A percentile compares a stretch with the other conserved stretches of the same genome.
These are phyloP conservation scores for Sminthurides bifidus DNA, from an alignment of 1,140 invertebrate species.

Conservation along the genomic window DNA sequence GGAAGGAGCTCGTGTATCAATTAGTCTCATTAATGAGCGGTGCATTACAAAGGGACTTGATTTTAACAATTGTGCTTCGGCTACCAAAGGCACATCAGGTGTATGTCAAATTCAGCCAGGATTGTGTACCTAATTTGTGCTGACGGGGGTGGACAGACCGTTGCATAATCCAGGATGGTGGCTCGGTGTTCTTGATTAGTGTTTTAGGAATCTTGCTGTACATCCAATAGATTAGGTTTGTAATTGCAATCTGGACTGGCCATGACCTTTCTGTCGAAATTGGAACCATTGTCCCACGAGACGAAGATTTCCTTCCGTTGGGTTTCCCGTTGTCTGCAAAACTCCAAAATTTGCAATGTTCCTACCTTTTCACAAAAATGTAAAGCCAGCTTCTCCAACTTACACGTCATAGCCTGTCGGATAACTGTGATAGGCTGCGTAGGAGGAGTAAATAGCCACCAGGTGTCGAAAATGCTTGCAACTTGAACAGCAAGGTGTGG, in stretches of 20 bases:
- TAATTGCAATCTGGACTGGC: background rate
- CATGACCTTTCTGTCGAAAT: constrained; percentile 6
- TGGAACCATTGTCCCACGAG: constrained; percentile 11
- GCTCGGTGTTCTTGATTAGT: background rate
- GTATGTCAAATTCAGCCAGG: no score
- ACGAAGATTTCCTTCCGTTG: constrained; percentile 1
- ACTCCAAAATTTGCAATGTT: background rate
- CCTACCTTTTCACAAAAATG: no score
- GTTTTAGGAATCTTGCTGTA: constrained; percentile 5
- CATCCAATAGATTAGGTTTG: constrained; percentile 18
- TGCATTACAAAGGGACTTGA: no score
- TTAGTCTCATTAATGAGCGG: no score
- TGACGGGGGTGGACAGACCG: no score
- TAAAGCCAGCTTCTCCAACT: no score
- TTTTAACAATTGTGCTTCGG: no score
- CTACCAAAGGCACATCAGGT: no score
- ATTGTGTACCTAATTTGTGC: no score
- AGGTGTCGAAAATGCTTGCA: background rate
- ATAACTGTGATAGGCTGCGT: background rate
- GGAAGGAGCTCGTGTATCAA: no score
- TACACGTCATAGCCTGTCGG: background rate
- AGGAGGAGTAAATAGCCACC: constrained; percentile 2
- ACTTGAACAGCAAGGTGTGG: constrained; percentile 7
- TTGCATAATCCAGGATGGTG: background rate
- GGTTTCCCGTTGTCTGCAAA: background rate